Conservation (phyloP, 2,888 invertebrate genomes). For the Rugalucina vietnamica region DNA sequence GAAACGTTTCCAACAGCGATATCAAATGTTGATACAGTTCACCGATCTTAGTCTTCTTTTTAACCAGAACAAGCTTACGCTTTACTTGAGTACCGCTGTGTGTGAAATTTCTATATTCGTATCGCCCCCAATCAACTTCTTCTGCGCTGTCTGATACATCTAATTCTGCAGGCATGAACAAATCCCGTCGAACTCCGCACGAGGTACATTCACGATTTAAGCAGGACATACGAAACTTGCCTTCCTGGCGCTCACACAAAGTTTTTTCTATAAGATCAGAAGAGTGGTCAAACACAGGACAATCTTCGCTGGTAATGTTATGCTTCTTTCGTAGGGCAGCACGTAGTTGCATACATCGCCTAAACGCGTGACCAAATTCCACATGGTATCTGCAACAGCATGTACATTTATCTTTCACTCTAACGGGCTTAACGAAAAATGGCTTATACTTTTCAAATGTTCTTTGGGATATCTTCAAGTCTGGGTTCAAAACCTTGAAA, state of each 20-base stretch:
- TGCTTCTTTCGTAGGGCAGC: too few species aligned
- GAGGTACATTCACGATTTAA: too few species aligned
- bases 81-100: background rate
- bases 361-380: slow-evolving; percentile 26
- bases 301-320: too few species aligned
- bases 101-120: slow-evolving; percentile 7
- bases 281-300: too few species aligned
- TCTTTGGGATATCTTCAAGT: slow-evolving; percentile 29
- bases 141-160: too few species aligned
- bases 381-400: slow-evolving; percentile 37
- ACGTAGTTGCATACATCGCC: too few species aligned
- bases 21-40: slow-evolving; percentile 15
- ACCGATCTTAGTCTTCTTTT: background rate
- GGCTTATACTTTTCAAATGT: slow-evolving; percentile 40
- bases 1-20: slow-evolving; percentile 4
- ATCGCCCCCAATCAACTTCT: slow-evolving; percentile 25
- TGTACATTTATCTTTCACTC: slow-evolving; percentile 23
- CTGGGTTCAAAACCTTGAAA: slow-evolving; percentile 24
- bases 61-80: slow-evolving; percentile 15
- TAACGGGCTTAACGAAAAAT: slow-evolving; percentile 17
- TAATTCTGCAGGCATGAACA: too few species aligned
- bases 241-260: too few species aligned
- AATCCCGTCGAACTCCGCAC: too few species aligned
- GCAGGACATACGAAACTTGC: too few species aligned
- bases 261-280: too few species aligned